Percentiles rank a stretch among this genome's conserved stretches.
Conservation (phyloP, 1,140 invertebrate genomes). For the Tetragnatha versicolor region DNA sequence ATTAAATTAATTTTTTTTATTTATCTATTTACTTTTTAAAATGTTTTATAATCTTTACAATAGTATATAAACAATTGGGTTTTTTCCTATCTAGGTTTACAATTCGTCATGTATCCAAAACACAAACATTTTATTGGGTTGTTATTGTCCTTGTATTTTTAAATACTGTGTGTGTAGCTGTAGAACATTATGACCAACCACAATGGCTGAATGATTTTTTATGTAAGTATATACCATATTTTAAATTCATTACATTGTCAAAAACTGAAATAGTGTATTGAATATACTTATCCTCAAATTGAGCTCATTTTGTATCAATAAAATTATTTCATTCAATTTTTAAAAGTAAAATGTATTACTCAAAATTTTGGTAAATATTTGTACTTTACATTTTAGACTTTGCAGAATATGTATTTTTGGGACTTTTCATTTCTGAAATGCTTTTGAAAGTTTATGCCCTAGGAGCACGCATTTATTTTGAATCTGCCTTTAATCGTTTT, state of each 20-base stretch:
- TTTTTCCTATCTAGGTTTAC: slow-evolving; percentile 73
- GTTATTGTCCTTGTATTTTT: slow-evolving; percentile 99
- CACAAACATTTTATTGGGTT: slow-evolving; percentile 99
- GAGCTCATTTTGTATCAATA: not conserved
- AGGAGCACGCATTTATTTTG: slow-evolving; percentile 96
- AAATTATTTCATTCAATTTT: not conserved
- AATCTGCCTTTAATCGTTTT: slow-evolving; percentile 97
- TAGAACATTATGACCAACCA: slow-evolving; percentile 97
- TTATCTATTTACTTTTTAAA: no score
- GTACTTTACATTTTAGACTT: slow-evolving; percentile 74
- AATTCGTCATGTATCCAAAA: slow-evolving; percentile 94
- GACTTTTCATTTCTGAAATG: slow-evolving; percentile 99
- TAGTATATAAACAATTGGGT: no score
- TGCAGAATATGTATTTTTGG: slow-evolving; percentile 97
- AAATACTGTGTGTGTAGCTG: slow-evolving; percentile 98
- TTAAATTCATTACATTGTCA: not conserved
- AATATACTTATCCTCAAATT: not conserved
- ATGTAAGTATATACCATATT: slow-evolving; percentile 77
- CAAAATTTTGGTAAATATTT: not conserved
- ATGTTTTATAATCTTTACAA: no score
- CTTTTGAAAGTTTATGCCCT: slow-evolving; percentile 99
- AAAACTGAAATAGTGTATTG: no score
- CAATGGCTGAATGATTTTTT: slow-evolving; percentile 94
- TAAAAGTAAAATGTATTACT: not conserved
- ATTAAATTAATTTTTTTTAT: no score